phyloP scores from a whole-genome alignment of 2,888 invertebrate genomes.

The Balanococcus diminutus region DNA sequence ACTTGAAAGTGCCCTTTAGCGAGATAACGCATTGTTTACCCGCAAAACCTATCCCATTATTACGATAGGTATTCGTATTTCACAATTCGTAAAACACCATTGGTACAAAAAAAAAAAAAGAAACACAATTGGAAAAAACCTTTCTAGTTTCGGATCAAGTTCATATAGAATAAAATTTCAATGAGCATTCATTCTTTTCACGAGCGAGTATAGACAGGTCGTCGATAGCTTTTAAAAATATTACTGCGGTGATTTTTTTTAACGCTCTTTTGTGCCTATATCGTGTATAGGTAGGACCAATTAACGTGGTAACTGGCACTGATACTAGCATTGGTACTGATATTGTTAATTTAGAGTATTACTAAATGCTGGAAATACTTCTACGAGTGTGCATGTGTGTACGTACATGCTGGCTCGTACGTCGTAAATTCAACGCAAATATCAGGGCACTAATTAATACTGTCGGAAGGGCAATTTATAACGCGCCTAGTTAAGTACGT shows the following conservation, averaged over 20 bases:
- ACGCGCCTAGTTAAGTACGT: neutral
- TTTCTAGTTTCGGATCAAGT: neutral
- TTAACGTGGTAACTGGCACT: neutral
- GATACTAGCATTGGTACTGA: neutral
- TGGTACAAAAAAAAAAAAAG: neutral
- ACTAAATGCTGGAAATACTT: neutral
- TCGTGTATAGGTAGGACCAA: neutral
- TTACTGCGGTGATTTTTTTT: neutral
- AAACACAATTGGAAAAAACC: slow-evolving; percentile 6
- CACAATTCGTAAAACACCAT: neutral
- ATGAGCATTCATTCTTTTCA: neutral
- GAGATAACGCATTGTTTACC: slow-evolving; percentile 35
- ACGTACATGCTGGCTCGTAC: neutral
- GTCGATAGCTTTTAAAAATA: slow-evolving; percentile 6
- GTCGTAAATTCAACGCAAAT: slow-evolving; percentile 7
- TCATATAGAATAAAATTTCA: neutral
- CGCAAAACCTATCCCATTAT: slow-evolving; percentile 29
- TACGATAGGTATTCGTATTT: slow-evolving; percentile 28
- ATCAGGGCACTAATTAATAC: slow-evolving; percentile 13
- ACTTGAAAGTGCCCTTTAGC: slow-evolving; percentile 24
- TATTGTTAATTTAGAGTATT: neutral
- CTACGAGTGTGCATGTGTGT: neutral
- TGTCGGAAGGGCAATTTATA: slow-evolving; percentile 6
- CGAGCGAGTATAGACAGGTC: neutral
- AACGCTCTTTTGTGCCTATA: neutral